Evolutionary conservation across 2,888 invertebrate species (phyloP).

Genomic region (Thera britannica): DNA sequence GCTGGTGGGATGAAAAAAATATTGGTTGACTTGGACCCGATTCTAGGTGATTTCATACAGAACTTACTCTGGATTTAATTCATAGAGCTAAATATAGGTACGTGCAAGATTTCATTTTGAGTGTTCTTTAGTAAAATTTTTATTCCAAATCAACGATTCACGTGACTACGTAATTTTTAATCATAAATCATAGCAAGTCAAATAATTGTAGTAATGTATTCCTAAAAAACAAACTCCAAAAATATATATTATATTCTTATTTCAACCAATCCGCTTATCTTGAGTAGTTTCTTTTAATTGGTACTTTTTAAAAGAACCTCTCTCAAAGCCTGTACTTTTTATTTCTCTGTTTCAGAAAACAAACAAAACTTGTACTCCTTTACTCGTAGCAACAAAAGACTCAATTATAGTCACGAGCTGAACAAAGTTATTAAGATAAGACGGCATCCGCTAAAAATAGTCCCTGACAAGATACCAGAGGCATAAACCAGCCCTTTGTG

Average conservation of each 20-base stretch:
- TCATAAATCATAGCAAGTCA: too few relatives aligned
- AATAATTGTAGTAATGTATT: neutral
- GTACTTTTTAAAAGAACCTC: conserved; percentile 8
- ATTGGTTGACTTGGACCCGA: neutral
- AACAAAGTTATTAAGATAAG: conserved; percentile 65
- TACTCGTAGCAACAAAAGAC: conserved; percentile 48
- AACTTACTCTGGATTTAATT: neutral
- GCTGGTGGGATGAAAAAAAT: too few relatives aligned
- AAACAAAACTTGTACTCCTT: conserved; percentile 36
- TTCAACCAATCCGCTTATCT: conserved; percentile 9
- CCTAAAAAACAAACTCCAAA: too few relatives aligned
- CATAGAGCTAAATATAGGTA: neutral
- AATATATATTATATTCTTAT: too few relatives aligned
- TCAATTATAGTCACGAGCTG: conserved; percentile 59
- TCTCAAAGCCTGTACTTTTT: conserved; percentile 14
- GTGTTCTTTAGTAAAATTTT: too few relatives aligned
- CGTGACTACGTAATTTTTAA: too few relatives aligned
- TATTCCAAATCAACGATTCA: too few relatives aligned
- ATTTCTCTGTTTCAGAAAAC: conserved; percentile 24
- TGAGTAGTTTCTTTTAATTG: conserved; percentile 10
- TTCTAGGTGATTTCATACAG: neutral
- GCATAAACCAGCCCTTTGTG: conserved; percentile 57
- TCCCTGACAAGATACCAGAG: conserved; percentile 52
- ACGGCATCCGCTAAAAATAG: conserved; percentile 58
- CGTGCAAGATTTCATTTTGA: too few relatives aligned